Base-by-base conservation (phyloP, 2,888 invertebrate genomes). In the Lobophora halterata region DNA sequence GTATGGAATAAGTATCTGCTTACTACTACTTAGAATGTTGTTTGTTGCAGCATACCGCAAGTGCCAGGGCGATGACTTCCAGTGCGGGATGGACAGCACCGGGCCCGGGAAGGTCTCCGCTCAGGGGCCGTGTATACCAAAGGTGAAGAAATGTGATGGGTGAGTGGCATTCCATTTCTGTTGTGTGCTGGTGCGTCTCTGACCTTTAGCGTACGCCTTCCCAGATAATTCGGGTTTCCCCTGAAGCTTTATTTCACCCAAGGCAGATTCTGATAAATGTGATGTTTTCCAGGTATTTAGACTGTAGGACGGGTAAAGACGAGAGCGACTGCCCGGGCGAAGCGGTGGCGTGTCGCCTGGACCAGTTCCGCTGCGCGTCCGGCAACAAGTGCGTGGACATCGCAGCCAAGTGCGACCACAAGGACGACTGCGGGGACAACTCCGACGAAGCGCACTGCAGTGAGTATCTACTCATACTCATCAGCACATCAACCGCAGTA, bases 381-480 rank as follows among this genome's bases (percentile, higher is more conserved):
- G 95, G 95, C 21, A 91, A 91, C 66, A 92, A 93, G 61, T 97
- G 97, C 75, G 90, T 97, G 49, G 96, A 96, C 65, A 89, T 90
- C 32, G 71, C 89, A 9, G 85, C 88, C 55, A 90, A 91, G 61
- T 97, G 97, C 76, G 96, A 97, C 82, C 95, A 97, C 78, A 93
- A 92, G 70, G 93, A 95, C 74, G 97, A 97, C 80, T 97, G 97
- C 66, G 95, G 93, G 0, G 96, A 97, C 78, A 95, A 94, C 72
- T 95, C 96, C 1, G 97, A 97, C 68, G 97, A 97, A 77, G 91
- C 92, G 47, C 91, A 92, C 52, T 97, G 97, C 90, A 95, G 96
- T 96, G 75, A 90, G 75, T 66, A 27, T 12, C 24, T 1, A n/a
- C 17, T 11, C 1, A 34, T 26, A 32, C 12, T 8, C 8, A n/a